Percentiles rank a stretch among this genome's conserved stretches.
Conservation (phyloP, 2,888 invertebrate species). For the Morinoia aosen region DNA sequence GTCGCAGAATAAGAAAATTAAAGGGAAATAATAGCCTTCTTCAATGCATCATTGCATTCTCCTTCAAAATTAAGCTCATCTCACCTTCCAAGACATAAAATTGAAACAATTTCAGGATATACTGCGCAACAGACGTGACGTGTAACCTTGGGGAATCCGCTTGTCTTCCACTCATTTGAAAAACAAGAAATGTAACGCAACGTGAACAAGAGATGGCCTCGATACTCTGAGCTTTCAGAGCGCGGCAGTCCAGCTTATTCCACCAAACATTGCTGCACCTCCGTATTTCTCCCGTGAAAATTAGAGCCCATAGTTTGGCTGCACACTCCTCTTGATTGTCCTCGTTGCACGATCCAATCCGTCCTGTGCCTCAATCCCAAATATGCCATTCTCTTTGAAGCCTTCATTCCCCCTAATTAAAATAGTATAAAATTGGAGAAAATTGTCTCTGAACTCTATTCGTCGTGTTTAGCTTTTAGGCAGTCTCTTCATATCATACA, state of each 20-base stretch:
- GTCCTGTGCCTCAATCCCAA: constrained; percentile 21
- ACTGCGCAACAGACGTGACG: not conserved
- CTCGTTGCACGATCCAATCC: constrained; percentile 32
- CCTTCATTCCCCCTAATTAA: not conserved
- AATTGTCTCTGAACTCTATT: not conserved
- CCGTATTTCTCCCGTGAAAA: not conserved
- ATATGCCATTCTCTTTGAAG: not conserved
- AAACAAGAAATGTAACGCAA: not conserved
- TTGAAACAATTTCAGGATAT: not conserved
- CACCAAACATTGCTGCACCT: not conserved
- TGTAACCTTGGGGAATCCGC: not conserved
- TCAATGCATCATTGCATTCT: not conserved
- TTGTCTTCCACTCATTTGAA: not conserved
- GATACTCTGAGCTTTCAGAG: not conserved
- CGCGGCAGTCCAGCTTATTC: not conserved
- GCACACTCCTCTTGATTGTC: not conserved
- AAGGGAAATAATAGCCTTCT: not conserved
- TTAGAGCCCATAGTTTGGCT: not conserved
- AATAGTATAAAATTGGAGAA: not conserved
- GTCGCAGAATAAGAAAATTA: not conserved
- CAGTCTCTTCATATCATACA: not conserved
- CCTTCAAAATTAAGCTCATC: not conserved
- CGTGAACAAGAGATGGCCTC: not conserved
- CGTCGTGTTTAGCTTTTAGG: constrained; percentile 5
- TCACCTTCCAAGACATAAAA: not conserved